Conservation (phyloP, 30 jellyfish, hydroid and myxozoan species). For the Hydra vulgaris region DNA sequence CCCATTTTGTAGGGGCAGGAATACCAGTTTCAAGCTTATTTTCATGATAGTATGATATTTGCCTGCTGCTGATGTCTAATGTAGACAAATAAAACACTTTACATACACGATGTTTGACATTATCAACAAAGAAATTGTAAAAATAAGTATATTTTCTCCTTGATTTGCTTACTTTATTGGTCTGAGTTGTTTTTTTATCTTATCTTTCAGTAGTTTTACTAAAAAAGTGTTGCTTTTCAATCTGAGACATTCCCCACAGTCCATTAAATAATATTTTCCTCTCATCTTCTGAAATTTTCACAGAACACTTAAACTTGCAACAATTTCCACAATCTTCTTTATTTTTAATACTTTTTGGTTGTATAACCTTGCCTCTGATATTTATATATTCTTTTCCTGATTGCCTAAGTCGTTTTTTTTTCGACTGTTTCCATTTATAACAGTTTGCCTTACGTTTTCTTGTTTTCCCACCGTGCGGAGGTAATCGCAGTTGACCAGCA, state of each 20-base stretch:
- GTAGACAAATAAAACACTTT: not conserved
- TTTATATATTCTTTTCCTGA: slow-evolving; percentile 4
- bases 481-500: slow-evolving; percentile 12
- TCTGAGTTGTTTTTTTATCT: slow-evolving; percentile 7
- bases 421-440: slow-evolving; percentile 4
- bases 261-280: slow-evolving; percentile 1
- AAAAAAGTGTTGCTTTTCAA: slow-evolving; percentile 3
- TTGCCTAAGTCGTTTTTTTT: slow-evolving; percentile 2
- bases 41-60: not conserved
- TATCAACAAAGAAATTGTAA: not conserved
- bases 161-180: slow-evolving; percentile 4
- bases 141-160: slow-evolving; percentile 1
- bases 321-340: slow-evolving; percentile 7
- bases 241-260: slow-evolving; percentile 13
- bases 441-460: slow-evolving; percentile 17
- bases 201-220: not conserved
- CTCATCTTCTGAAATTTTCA: slow-evolving; percentile 3
- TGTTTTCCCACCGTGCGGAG: slow-evolving; percentile 18
- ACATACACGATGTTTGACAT: slow-evolving; percentile 9
- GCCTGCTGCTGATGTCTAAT: slow-evolving; percentile 2
- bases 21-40: not conserved
- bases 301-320: not conserved
- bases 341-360: slow-evolving; percentile 9
- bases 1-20: slow-evolving; percentile 17
- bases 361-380: slow-evolving; percentile 5